These are phyloP conservation scores for Leucophora obtusa DNA, from an alignment of 2,888 invertebrate genomes.

Conservation along the genomic window DNA sequence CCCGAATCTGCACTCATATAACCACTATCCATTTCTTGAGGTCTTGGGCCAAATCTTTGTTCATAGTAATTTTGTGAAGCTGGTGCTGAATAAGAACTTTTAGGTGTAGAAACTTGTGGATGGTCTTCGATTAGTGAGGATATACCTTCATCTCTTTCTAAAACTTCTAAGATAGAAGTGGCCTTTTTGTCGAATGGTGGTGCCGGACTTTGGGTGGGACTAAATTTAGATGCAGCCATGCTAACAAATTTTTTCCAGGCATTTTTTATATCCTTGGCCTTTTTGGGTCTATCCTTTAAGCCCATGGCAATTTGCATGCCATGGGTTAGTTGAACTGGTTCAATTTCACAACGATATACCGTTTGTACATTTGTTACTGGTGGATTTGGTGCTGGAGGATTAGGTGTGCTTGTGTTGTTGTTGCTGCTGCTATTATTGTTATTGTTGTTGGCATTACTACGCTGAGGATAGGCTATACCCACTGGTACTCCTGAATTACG, in stretches of 20 bases:
- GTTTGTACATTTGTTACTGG: conserved; percentile 75
- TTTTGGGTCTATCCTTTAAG: conserved; percentile 77
- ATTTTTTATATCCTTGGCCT: conserved; percentile 78
- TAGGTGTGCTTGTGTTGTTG: conserved; percentile 66
- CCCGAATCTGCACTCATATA: conserved; percentile 91
- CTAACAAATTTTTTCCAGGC: conserved; percentile 79
- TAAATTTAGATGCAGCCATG: conserved; percentile 78
- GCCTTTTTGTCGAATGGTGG: conserved; percentile 73
- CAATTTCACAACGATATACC: conserved; percentile 78
- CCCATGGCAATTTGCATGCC: conserved; percentile 79
- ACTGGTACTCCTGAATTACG: conserved; percentile 76
- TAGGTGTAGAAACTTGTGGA: conserved; percentile 69
- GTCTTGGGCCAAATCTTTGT: conserved; percentile 76
- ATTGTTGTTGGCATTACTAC: conserved; percentile 69
- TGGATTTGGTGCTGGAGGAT: conserved; percentile 53
- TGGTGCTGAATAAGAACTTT: conserved; percentile 71
- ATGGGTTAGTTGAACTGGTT: conserved; percentile 75
- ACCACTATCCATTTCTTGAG: conserved; percentile 86
- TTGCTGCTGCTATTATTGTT: conserved; percentile 54
- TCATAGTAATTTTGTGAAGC: conserved; percentile 75
- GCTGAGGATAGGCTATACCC: conserved; percentile 76
- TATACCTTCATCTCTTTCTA: conserved; percentile 76
- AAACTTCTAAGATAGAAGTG: conserved; percentile 70
- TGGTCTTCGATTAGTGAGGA: conserved; percentile 76
- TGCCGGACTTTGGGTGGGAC: conserved; percentile 76